A percentile compares a stretch with the other conserved stretches of the same genome.
These are phyloP conservation scores for Drosophila kikkawai DNA, from an alignment of 1,140 invertebrate genomes.

Conservation along the genomic window DNA sequence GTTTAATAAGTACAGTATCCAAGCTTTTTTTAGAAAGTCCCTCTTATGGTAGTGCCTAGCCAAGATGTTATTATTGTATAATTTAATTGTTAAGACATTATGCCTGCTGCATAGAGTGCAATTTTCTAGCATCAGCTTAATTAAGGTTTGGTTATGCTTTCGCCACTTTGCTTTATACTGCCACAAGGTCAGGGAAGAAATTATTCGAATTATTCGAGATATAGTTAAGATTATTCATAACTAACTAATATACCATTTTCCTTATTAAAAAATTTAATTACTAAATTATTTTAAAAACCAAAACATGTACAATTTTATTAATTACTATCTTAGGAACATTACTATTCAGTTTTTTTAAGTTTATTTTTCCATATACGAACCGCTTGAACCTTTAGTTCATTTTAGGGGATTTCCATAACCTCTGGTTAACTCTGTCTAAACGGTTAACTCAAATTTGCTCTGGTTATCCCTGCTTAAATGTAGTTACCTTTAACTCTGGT, in stretches of 20 bases:
- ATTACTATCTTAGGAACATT: not conserved
- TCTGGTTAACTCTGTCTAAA: not conserved
- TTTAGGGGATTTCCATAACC: not conserved
- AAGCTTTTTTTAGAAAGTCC: slow-evolving; percentile 5
- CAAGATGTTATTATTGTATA: slow-evolving; percentile 11
- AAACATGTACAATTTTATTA: not conserved
- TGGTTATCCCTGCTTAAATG: not conserved
- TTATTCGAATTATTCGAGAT: not conserved
- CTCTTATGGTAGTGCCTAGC: not conserved
- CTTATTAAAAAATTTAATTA: not conserved
- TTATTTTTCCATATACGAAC: not conserved
- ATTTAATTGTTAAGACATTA: slow-evolving; percentile 14
- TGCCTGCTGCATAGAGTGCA: not conserved
- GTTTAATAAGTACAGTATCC: slow-evolving; percentile 11
- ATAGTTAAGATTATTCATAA: too few relatives aligned
- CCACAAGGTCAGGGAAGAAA: not conserved
- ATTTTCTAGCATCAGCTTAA: slow-evolving; percentile 9
- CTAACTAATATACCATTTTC: not conserved
- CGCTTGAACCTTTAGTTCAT: too few relatives aligned
- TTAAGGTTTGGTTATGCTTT: slow-evolving; percentile 15
- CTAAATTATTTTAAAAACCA: not conserved
- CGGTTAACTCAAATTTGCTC: not conserved
- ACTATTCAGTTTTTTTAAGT: too few relatives aligned
- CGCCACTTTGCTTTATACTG: not conserved
- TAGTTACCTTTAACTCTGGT: not conserved